Evolutionary conservation across 2,888 invertebrate species (phyloP).

Genomic region (Masnerella sp.): DNA sequence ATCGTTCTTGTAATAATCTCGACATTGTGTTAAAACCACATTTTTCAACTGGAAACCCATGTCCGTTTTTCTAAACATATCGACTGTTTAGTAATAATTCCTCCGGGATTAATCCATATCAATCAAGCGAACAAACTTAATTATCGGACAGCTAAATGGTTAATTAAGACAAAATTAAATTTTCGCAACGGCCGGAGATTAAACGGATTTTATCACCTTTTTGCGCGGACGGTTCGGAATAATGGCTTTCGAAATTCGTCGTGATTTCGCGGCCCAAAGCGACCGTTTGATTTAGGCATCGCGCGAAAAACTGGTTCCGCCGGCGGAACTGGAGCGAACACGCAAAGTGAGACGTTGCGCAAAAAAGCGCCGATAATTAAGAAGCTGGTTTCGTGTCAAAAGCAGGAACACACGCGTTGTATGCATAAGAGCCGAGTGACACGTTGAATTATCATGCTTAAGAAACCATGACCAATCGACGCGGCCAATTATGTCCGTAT

Average conservation of each 20-base stretch:
- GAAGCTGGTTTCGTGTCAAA: conserved; percentile 43
- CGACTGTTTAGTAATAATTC: too few species aligned
- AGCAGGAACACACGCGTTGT: conserved; percentile 29
- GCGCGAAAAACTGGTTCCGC: conserved; percentile 41
- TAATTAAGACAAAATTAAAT: neutral
- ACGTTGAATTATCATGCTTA: conserved; percentile 41
- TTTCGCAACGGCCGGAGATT: too few species aligned
- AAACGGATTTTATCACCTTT: neutral
- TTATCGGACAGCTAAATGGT: neutral
- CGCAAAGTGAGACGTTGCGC: conserved; percentile 40
- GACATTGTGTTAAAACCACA: too few species aligned
- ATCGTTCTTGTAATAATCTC: too few species aligned
- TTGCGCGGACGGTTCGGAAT: conserved; percentile 9
- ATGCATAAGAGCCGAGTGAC: conserved; percentile 33
- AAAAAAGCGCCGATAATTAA: conserved; percentile 53
- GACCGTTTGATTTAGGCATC: conserved; percentile 34
- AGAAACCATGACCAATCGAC: conserved; percentile 45
- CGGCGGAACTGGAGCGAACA: conserved; percentile 31
- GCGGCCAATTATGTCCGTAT: conserved; percentile 26
- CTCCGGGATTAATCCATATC: neutral
- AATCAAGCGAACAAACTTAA: neutral
- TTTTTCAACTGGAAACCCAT: too few species aligned
- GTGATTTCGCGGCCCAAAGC: conserved; percentile 23
- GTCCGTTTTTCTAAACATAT: neutral
- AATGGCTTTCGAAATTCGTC: conserved; percentile 35